Base-by-base conservation (phyloP, 2,797 vertebrate species). In the Labeo calbasu region DNA sequence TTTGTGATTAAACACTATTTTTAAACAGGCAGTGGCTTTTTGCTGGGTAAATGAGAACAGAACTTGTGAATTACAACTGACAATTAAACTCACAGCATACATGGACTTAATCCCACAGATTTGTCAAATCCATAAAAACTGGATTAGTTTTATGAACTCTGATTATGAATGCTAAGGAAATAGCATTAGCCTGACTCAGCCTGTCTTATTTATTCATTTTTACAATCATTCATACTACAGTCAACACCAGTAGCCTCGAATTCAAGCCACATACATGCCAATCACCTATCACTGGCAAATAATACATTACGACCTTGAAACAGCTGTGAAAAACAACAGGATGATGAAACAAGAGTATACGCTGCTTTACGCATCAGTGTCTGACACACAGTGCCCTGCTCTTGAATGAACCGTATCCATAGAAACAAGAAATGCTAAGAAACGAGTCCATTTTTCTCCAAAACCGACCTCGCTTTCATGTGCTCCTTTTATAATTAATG, bases 381-480 rank as follows among this genome's bases (percentile, higher is more conserved):
- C 68, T n/a, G 61, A 53, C 63, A 51, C 48, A 80, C 25, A 71
- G 69, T 53, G 70, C 19, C 13, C 77, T 79, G 76, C 70, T 61
- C 73, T 79, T 83, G 79, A 87, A 87, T 81, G 48, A 85, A 81
- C 55, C 21, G 81, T 83, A 72, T 83, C 86, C 86, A 87, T 85
- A 84, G 86, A 87, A 85, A 87, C 86, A 81, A 72, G 80, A 83
- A 75, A 85, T 78, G 86, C 82, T 59, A 57, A 79, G 25, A 32
- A 75, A 76, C 32, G 2, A 68, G 72, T 17, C 50, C 23, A 66
- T 55, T 69, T 82, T 57, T 43, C 40, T 46, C 36, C 48, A 51
- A 43, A 81, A 19, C 7, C n/a, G 2, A 14, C 46, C 46, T 32
- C 21, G 5, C 53, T 65, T 65, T 63, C 40, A 61, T 65, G 68